Evolutionary conservation across 2,113 vertebrate species (phyloP), one percentile per base, ranked within the genome.

Genomic region (Dromaius novaehollandiae): DNA sequence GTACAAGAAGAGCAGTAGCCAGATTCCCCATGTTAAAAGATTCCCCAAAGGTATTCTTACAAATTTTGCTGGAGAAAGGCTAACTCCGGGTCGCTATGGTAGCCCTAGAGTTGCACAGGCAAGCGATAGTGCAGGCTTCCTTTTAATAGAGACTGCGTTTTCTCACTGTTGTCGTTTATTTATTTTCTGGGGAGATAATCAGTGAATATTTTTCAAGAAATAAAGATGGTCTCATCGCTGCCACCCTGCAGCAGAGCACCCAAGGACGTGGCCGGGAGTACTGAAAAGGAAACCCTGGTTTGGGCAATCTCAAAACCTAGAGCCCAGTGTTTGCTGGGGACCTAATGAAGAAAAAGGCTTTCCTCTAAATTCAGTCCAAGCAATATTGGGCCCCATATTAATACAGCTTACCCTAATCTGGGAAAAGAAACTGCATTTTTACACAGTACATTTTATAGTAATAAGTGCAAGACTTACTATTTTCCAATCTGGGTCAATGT

Each of bases 221-320:
- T 69, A 5, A 81, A 1, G 3, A 44, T 48, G 21, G 10, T 28
- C 16, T 80, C 21, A 28, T 42, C 34, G 11, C 16, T 69, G 12
- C 10, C 38, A 4, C 7, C 9, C 15, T 76, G 17, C 55, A 22
- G 16, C 7, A 81, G 68, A 86, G 77, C 82, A 13, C 38, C 16
- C n/a, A 69, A 3, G 16, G 68, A 1, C 1, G 10, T 2, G 6
- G 15, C 6, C 20, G 1, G 22, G 13, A 38, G 16, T 10, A 60
- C 38, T 6, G 20, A 42, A 83, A 48, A 76, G 28, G 1, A 69
- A 4, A 0, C 25, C 7, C 19, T 42, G 4, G 0, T 79, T 15
- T 75, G 26, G 9, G 4, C 1, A 2, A 0, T 25, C 20, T 53
- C 25, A 81, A 77, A 88, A 73, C 10, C 16, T 46, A 25, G 42